Evolutionary conservation across 2,113 vertebrate genomes (phyloP).

Genomic region (Brachionichthys hirsutus): DNA sequence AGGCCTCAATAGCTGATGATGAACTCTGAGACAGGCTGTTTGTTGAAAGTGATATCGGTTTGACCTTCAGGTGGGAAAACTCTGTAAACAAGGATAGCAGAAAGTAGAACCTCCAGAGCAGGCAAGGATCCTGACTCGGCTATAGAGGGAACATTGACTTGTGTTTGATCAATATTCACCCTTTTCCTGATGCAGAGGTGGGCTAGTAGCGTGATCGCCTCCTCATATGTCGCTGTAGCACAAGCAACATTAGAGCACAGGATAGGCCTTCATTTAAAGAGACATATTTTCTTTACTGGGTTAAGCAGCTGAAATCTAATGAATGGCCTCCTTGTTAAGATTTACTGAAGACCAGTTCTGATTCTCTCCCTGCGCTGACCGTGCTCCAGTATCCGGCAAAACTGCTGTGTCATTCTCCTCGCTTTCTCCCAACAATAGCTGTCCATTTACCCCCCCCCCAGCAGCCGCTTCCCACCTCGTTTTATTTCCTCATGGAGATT

Average conservation of each 20-base stretch:
- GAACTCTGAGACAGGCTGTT: too few relatives aligned
- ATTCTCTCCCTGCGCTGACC: constrained; percentile 11
- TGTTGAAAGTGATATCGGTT: too few relatives aligned
- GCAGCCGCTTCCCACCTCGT: constrained; percentile 27
- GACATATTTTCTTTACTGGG: background rate
- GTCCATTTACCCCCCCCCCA: constrained; percentile 21
- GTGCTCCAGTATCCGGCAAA: constrained; percentile 53
- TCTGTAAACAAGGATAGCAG: background rate
- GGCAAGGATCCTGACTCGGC: constrained; percentile 1
- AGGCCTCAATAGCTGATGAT: too few relatives aligned
- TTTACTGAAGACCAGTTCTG: too few relatives aligned
- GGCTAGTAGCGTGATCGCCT: too few relatives aligned
- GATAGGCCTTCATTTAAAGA: background rate
- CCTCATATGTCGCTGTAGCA: background rate
- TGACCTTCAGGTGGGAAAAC: too few relatives aligned
- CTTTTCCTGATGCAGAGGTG: too few relatives aligned
- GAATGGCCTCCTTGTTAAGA: constrained; percentile 37
- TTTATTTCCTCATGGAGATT: constrained; percentile 34
- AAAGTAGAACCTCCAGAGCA: background rate
- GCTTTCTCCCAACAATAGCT: constrained; percentile 45
- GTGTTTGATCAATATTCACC: background rate
- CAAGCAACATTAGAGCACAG: background rate
- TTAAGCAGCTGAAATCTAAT: constrained; percentile 20
- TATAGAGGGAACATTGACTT: too few relatives aligned
- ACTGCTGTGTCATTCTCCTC: constrained; percentile 71